Evolutionary conservation across 1,140 invertebrate species (phyloP), one percentile per base, ranked within the genome.

Genomic region (Brachionus calyciflorus): DNA sequence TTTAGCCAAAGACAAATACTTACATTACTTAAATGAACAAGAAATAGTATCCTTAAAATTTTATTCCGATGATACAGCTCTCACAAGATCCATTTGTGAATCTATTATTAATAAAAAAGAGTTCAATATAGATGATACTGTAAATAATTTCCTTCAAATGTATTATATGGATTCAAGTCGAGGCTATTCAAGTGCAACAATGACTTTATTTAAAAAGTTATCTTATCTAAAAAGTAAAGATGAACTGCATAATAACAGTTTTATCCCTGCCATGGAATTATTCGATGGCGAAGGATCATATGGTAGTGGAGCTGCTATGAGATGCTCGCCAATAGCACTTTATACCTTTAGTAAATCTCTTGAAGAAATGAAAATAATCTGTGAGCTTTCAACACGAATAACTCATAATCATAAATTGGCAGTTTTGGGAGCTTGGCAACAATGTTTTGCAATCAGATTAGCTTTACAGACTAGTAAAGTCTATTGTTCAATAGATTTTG

Each of bases 241-340:
- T 46, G 84, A 82, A 26, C 87, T 89, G 79, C 89, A 88, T 81
- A 80, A 83, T 37, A 89, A 92, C 84, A 81, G 89, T 14, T 88
- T 87, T 80, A 80, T 80, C 21, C 90, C 91, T 53, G 91, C 90
- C 1, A 86, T 83, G 57, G 84, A 89, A 80, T 90, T 91, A 81
- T 92, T 91, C 85, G 82, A 87, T 80, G 91, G 91, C 14, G 77
- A 80, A 76, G 91, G 91, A 3, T 91, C 90, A 5, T 90, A 87
- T 87, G 91, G 91, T 19, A 92, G 92, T 85, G 91, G 91, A 14
- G 85, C 88, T 53, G 90, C 90, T 1, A 92, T 92, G 91, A 87
- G 91, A 81, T 87, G 91, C 28, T 82, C 89, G 12, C 91, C 91
- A n/a, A 82, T 90, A 65, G 86, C 89, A 9, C 81, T 93, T 12